Conservation (phyloP, 2,113 vertebrate species). For the Microcebus griseorufus region DNA sequence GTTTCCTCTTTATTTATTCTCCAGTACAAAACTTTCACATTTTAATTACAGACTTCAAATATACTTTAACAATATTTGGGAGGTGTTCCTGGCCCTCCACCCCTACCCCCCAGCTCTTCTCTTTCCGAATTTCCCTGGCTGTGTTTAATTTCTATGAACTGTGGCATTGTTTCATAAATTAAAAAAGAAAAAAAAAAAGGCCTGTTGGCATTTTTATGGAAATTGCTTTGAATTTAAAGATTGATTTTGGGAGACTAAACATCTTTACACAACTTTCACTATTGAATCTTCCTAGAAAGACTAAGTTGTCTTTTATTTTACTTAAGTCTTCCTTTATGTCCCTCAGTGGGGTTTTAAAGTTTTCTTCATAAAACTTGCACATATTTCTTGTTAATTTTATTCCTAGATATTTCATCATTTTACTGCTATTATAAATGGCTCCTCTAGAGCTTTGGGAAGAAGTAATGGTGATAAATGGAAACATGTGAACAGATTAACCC, state of each 20-base stretch:
- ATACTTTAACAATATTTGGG: not conserved
- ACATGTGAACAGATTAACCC: not conserved
- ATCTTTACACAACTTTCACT: not conserved
- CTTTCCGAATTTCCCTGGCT: conserved; percentile 8
- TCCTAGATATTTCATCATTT: conserved; percentile 23
- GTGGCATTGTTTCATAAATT: not conserved
- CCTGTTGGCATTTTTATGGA: conserved; percentile 8
- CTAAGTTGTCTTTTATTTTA: conserved; percentile 15
- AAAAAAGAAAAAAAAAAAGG: not conserved
- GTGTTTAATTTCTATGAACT: not conserved
- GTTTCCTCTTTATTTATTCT: not conserved
- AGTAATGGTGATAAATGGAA: conserved; percentile 20
- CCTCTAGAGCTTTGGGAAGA: not conserved
- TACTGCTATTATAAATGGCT: conserved; percentile 51
- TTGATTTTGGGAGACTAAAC: not conserved
- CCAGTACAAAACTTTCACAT: not conserved
- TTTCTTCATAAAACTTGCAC: conserved; percentile 41
- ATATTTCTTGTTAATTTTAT: conserved; percentile 57
- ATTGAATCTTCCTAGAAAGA: not conserved
- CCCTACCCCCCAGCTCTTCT: not conserved
- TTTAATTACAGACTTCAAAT: conserved; percentile 23
- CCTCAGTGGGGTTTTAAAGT: conserved; percentile 37
- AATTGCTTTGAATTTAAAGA: conserved; percentile 54
- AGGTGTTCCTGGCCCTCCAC: not conserved
- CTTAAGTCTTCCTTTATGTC: not conserved